A percentile compares a stretch with the other conserved stretches of the same genome.
These are phyloP conservation scores for Eulithis prunata DNA, from an alignment of 2,888 invertebrate genomes.

Conservation along the genomic window DNA sequence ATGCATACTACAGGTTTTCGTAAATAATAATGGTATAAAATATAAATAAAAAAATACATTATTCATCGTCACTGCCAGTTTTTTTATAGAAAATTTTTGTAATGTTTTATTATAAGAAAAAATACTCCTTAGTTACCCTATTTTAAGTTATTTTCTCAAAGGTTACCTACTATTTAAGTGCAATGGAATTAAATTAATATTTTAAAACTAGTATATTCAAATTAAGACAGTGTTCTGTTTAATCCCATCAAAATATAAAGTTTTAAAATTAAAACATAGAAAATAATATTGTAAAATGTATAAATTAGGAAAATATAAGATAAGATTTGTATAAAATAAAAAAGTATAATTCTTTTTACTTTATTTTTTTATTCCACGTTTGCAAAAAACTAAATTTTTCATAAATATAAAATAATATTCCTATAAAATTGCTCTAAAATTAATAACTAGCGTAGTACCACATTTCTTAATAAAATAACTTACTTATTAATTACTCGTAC, in stretches of 20 bases:
- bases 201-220: background rate
- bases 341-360: slow-evolving; percentile 27
- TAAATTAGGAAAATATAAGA: slow-evolving; percentile 38
- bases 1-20: slow-evolving; percentile 62
- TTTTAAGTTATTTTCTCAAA: slow-evolving; percentile 59
- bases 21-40: slow-evolving; percentile 39
- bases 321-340: slow-evolving; percentile 54
- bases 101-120: slow-evolving; percentile 36
- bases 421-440: background rate
- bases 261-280: slow-evolving; percentile 1
- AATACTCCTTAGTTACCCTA: slow-evolving; percentile 67
- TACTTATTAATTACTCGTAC: background rate
- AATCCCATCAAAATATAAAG: background rate
- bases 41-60: slow-evolving; percentile 6
- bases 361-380: slow-evolving; percentile 8
- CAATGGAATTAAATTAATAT: slow-evolving; percentile 31
- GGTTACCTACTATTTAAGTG: slow-evolving; percentile 59
- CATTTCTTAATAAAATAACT: slow-evolving; percentile 8
- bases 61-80: slow-evolving; percentile 59
- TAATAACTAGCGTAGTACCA: slow-evolving; percentile 19
- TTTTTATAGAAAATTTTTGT: slow-evolving; percentile 43
- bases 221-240: slow-evolving; percentile 23
- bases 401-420: background rate
- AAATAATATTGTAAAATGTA: slow-evolving; percentile 31
- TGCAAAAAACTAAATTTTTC: slow-evolving; percentile 5